Percentiles rank a stretch among this genome's conserved stretches.
Evolutionary conservation across 2,113 vertebrate genomes (phyloP).

Genomic region (Ptychochromis oligacanthus): DNA sequence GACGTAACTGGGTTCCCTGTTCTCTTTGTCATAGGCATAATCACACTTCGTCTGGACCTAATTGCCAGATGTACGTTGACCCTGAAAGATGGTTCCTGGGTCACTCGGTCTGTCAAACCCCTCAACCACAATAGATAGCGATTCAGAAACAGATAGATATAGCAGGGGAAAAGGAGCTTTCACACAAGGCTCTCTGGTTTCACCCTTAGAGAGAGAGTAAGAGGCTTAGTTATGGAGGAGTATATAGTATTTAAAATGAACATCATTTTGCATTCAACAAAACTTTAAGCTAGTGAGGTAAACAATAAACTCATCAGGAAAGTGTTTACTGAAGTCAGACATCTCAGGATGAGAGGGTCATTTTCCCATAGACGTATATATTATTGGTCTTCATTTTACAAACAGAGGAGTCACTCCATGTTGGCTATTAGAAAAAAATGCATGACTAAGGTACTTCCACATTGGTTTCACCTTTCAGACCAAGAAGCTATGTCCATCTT

Average conservation of each 20-base stretch:
- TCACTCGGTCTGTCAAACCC: not conserved
- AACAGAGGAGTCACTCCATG: not conserved
- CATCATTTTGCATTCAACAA: too few relatives aligned
- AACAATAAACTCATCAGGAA: not conserved
- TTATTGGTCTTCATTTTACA: too few relatives aligned
- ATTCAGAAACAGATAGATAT: not conserved
- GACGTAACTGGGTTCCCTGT: too few relatives aligned
- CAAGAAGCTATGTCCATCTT: not conserved
- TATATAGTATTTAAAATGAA: not conserved
- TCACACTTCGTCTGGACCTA: too few relatives aligned
- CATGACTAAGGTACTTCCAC: not conserved
- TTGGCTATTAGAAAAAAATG: not conserved
- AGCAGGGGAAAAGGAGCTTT: not conserved
- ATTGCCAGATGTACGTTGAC: too few relatives aligned
- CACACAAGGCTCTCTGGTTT: not conserved
- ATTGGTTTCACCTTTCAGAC: not conserved
- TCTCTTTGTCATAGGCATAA: too few relatives aligned
- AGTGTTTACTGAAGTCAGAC: not conserved
- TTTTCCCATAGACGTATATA: accelerated
- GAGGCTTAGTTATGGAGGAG: accelerated
- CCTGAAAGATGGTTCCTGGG: not conserved
- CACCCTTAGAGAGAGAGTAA: not conserved
- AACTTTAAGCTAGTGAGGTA: too few relatives aligned
- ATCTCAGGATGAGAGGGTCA: accelerated
- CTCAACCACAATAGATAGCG: too few relatives aligned